Percentiles rank a stretch among this genome's conserved stretches.
Evolutionary conservation across 2,113 vertebrate species (phyloP).

Genomic region (Syrrhaptes paradoxus): DNA sequence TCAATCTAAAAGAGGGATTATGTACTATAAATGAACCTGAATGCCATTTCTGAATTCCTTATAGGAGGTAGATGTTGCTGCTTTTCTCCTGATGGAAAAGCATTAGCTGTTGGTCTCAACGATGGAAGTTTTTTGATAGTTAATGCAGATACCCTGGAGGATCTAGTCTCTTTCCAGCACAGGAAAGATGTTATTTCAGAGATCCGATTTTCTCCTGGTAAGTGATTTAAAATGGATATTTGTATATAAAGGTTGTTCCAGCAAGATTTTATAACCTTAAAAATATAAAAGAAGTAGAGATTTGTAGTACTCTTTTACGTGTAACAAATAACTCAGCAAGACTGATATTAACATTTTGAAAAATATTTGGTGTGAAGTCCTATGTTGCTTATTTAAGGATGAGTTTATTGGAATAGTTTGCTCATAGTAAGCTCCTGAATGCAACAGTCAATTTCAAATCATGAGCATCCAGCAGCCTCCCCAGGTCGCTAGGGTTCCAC

Average conservation of each 20-base stretch:
- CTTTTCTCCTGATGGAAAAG: slow-evolving; percentile 97
- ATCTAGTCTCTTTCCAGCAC: slow-evolving; percentile 98
- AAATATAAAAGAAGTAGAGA: neutral
- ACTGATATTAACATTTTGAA: neutral
- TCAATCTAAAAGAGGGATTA: neutral
- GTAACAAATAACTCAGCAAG: neutral
- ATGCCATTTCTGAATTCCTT: neutral
- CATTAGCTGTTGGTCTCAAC: slow-evolving; percentile 92
- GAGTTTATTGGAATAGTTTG: neutral
- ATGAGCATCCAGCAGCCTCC: neutral
- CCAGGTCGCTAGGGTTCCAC: neutral
- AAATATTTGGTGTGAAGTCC: neutral
- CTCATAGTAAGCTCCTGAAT: neutral
- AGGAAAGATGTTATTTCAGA: slow-evolving; percentile 97
- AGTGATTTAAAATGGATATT: slow-evolving; percentile 1
- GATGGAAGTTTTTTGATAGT: slow-evolving; percentile 97
- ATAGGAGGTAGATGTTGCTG: slow-evolving; percentile 96
- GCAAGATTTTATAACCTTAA: neutral
- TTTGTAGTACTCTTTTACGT: neutral
- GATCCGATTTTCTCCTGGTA: slow-evolving; percentile 96
- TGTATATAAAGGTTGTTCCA: neutral
- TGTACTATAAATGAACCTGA: neutral
- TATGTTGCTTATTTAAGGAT: neutral
- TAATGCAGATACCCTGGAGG: slow-evolving; percentile 96
- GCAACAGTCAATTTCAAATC: neutral